Base-by-base conservation (phyloP, 2,113 vertebrate genomes). In the Oreochromis tanganicae region DNA sequence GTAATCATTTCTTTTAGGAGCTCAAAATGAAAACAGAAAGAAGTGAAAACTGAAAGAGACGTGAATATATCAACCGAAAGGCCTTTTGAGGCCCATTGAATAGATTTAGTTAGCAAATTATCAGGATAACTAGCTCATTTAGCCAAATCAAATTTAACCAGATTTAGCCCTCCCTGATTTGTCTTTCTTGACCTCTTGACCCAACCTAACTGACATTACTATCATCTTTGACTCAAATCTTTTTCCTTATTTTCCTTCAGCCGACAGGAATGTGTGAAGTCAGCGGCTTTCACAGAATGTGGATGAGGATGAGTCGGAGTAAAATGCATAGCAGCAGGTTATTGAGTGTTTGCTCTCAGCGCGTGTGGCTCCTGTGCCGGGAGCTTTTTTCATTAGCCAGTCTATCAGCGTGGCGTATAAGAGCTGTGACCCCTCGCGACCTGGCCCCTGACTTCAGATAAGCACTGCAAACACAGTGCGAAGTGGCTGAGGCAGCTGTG, bases 341-440 rank as follows among this genome's bases (percentile, higher is more conserved):
- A 12, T 16, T 34, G 79, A 84, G 80, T 80, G 79, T 80, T 84
- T 87, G 78, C 46, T 59, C 75, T 46, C 4, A 32, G 82, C 11
- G 6, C 17, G 81, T 57, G 85, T 24, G 57, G 82, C 88, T 84
- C 61, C 90, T 91, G 85, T 66, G 87, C 68, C 52, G 32, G 57
- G 81, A 80, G 85, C 19, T 87, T 84, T 92, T 91, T 88, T 89
- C 89, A 92, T 95, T 93, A 95, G 71, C 75, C 83, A 83, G 86
- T 94, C 94, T 89, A 94, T 95, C 95, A 94, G 91, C 88, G 87
- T 89, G 89, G 92, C 82, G 94, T 94, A 95, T 92, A 92, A 75
- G 68, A 90, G 87, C 86, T 3, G 24, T 89, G 93, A 95, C 93
- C 94, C 82, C 61, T 83, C 24, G 21, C 86, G 89, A 95, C 95